Conservation (phyloP, 2,888 invertebrate genomes). For the Calliopum simillimum region DNA sequence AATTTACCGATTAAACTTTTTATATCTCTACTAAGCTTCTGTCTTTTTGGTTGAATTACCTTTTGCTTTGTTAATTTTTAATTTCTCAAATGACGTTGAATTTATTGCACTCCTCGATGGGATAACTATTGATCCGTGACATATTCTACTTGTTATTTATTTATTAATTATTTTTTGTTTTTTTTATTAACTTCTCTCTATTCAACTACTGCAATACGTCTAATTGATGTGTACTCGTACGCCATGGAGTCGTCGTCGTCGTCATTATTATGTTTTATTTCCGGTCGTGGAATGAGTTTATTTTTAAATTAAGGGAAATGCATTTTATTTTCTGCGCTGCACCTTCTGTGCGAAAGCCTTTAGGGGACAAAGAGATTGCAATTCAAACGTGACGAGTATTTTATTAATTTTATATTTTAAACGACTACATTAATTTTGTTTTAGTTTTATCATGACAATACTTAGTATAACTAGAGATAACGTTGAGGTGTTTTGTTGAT, state of each 20-base stretch:
- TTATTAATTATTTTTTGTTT: background rate
- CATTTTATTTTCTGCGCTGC: background rate
- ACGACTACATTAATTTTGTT: too few species aligned
- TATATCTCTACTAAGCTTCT: background rate
- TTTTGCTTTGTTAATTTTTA: background rate
- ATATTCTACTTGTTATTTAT: slow-evolving; percentile 1
- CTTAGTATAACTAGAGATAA: too few species aligned
- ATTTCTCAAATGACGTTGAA: background rate
- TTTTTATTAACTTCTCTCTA: background rate
- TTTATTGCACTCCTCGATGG: background rate
- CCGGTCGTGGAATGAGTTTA: background rate
- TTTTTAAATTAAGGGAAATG: background rate
- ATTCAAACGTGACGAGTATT: slow-evolving; percentile 9
- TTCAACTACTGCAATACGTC: too few species aligned
- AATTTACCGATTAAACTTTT: too few species aligned
- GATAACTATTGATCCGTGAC: background rate
- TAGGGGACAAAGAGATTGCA: background rate
- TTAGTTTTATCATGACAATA: too few species aligned
- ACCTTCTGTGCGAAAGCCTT: background rate
- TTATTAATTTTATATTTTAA: background rate
- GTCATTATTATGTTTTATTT: background rate
- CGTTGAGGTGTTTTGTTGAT: too few species aligned
- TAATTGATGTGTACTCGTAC: too few species aligned
- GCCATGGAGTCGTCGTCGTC: background rate
- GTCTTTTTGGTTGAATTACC: background rate